Base-by-base conservation (phyloP, 92 coral and sea anemone species). In the Isaurus tuberculatus region DNA sequence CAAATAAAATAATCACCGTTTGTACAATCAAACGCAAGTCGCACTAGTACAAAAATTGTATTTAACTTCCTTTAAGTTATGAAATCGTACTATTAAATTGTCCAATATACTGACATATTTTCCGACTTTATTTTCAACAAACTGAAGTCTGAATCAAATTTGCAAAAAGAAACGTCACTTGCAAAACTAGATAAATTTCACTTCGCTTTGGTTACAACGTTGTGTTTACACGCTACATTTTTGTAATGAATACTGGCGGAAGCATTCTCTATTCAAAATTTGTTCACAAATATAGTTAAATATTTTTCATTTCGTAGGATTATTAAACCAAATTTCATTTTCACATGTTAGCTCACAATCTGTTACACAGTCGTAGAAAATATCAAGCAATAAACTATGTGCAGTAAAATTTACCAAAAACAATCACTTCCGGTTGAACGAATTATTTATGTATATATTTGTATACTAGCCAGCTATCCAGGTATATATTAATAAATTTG, bases 141-240 rank as follows among this genome's bases (percentile, higher is more conserved):
- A 46, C 53, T 46, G 53, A 46, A 46, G 53, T 46, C 53, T 46
- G 53, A 46, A 46, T 46, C 53, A 51, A 51, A 51, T 51, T 51
- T 51, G 60, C 60, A 61, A 61, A 61, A 61, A 23, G 31, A 61
- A 61, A 61, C 67, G 67, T 61, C 67, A 6, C 33, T 27, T 61
- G 67, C 67, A 61, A 23, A 61, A 61, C 67, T 61, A 61, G 67
- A 61, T 61, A 61, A 23, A 27, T 61, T 61, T 61, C 67, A 61
- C 67, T 61, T 61, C 67, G 67, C 67, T 61, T 61, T 8, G 33
- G 67, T 61, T 61, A 61, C 65, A 57, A 57, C 67, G 67, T 61
- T 61, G 32, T 61, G 16, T 23, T 61, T 23, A 61, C 67, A 61
- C 67, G 32, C 30, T 61, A 25, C 33, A 23, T 61, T 61, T 61